phyloP scores from a whole-genome alignment of 1,140 invertebrate species.

The Eciton burchellii region DNA sequence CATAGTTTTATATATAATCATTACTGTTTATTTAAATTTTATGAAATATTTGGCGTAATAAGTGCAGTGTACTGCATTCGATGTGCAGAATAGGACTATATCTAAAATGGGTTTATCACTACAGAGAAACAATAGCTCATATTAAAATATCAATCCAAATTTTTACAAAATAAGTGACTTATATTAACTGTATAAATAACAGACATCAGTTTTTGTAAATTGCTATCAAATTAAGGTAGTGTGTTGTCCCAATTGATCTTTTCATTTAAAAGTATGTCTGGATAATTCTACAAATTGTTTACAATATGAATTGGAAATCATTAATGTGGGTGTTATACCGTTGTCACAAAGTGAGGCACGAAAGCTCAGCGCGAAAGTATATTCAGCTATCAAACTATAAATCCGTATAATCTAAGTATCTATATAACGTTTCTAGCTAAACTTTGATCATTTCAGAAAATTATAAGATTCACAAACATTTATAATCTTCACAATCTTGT shows the following conservation, averaged over 20 bases:
- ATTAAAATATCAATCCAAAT: slow-evolving; percentile 63
- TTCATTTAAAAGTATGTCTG: slow-evolving; percentile 60
- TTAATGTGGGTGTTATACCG: slow-evolving; percentile 30
- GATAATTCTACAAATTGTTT: slow-evolving; percentile 33
- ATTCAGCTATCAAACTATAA: slow-evolving; percentile 51
- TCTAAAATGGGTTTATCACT: slow-evolving; percentile 38
- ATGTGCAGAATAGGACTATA: slow-evolving; percentile 60
- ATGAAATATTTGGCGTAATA: slow-evolving; percentile 9
- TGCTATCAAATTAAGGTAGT: slow-evolving; percentile 36
- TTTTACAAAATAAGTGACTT: slow-evolving; percentile 45
- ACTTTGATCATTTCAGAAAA: slow-evolving; percentile 35
- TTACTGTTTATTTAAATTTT: background rate
- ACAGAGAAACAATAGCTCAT: slow-evolving; percentile 44
- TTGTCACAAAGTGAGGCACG: slow-evolving; percentile 44
- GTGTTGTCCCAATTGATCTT: slow-evolving; percentile 42
- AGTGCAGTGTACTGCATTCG: background rate
- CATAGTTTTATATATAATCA: slow-evolving; percentile 6
- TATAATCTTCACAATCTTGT: slow-evolving; percentile 23
- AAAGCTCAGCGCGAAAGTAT: slow-evolving; percentile 44
- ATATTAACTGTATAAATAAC: slow-evolving; percentile 52
- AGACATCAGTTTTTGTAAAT: slow-evolving; percentile 28
- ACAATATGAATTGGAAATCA: slow-evolving; percentile 40
- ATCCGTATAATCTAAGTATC: slow-evolving; percentile 39
- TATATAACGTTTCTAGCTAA: slow-evolving; percentile 29
- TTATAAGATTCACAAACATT: slow-evolving; percentile 45